phyloP scores from a whole-genome alignment of 2,888 invertebrate genomes.

The Saturnia japonica region DNA sequence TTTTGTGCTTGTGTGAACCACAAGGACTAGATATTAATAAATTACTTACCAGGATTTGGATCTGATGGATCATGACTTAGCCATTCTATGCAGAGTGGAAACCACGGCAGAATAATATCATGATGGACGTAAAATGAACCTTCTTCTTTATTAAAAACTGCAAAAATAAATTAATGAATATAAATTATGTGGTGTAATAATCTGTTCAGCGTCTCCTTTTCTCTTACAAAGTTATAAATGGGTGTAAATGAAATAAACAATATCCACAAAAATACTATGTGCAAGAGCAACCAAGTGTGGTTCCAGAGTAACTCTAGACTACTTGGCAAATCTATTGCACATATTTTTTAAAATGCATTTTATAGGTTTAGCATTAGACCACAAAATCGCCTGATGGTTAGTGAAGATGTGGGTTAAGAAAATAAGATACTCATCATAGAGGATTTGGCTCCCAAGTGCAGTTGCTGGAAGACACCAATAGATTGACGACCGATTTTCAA shows the following conservation, averaged over 20 bases:
- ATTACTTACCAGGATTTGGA: slow-evolving; percentile 80
- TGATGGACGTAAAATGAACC: slow-evolving; percentile 97
- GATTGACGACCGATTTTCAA: too few relatives aligned
- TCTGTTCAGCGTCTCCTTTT: background rate
- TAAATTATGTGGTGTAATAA: too few relatives aligned
- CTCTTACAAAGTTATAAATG: background rate
- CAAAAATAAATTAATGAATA: slow-evolving; percentile 35
- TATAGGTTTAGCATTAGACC: too few relatives aligned
- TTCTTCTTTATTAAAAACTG: slow-evolving; percentile 95
- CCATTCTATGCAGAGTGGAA: slow-evolving; percentile 97
- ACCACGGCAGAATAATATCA: slow-evolving; percentile 93
- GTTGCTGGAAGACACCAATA: too few relatives aligned
- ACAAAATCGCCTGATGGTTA: too few relatives aligned
- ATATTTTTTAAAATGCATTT: background rate
- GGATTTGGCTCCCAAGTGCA: too few relatives aligned
- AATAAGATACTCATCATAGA: too few relatives aligned
- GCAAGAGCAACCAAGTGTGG: background rate
- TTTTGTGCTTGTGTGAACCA: too few relatives aligned
- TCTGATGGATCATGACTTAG: slow-evolving; percentile 92
- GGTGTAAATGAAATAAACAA: background rate
- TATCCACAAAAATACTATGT: background rate
- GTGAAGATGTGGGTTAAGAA: too few relatives aligned
- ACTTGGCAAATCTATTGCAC: background rate
- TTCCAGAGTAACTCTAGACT: background rate
- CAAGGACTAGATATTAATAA: background rate